These are phyloP conservation scores for Drosophila ezoana DNA, from an alignment of 2,888 invertebrate genomes.

Conservation along the genomic window DNA sequence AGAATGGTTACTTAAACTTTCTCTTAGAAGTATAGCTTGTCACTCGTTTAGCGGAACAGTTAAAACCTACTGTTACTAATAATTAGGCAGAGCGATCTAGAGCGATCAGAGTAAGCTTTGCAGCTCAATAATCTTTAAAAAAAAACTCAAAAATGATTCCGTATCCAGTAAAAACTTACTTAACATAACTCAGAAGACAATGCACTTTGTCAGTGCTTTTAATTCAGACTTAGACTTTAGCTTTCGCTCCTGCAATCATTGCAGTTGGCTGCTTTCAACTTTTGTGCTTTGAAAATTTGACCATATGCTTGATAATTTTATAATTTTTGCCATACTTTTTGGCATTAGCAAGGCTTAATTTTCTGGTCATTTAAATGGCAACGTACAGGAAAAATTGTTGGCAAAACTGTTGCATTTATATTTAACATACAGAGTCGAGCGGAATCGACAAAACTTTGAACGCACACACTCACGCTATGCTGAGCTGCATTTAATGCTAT, in stretches of 20 bases:
- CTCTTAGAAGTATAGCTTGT: too few species aligned
- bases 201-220: not conserved
- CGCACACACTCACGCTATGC: constrained; percentile 17
- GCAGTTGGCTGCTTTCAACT: not conserved
- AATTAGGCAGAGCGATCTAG: too few species aligned
- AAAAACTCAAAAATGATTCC: too few species aligned
- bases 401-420: constrained; percentile 30
- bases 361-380: constrained; percentile 38
- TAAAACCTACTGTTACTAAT: too few species aligned
- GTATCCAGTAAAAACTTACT: too few species aligned
- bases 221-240: not conserved
- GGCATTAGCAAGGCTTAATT: constrained; percentile 16
- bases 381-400: constrained; percentile 15
- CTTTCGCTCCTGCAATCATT: not conserved
- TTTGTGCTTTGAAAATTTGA: not conserved
- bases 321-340: constrained; percentile 10
- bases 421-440: constrained; percentile 20
- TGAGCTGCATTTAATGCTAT: constrained; percentile 25
- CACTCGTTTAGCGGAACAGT: too few species aligned
- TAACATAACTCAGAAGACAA: too few species aligned
- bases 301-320: constrained; percentile 9
- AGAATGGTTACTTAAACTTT: too few species aligned
- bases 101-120: too few species aligned
- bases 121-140: too few species aligned
- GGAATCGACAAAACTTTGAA: constrained; percentile 40